These are phyloP conservation scores for Amphipoea oculea DNA, from an alignment of 2,888 invertebrate genomes.

Conservation along the genomic window DNA sequence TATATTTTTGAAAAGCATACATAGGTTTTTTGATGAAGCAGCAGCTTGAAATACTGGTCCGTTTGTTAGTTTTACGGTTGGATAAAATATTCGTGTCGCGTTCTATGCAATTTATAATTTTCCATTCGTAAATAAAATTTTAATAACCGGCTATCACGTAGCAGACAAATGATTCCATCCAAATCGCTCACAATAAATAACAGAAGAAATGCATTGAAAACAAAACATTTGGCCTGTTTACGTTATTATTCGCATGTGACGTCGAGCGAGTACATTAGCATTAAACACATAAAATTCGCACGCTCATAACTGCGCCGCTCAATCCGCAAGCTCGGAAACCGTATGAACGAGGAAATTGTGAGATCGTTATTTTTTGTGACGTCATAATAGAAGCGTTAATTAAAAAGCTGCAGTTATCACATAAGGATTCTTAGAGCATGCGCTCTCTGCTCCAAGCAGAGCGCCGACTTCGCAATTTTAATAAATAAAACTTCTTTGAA, in stretches of 20 bases:
- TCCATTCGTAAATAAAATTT: not conserved
- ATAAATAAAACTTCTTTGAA: slow-evolving; percentile 29
- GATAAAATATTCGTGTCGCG: not conserved
- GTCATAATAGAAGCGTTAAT: slow-evolving; percentile 81
- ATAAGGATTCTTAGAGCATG: slow-evolving; percentile 73
- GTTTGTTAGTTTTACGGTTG: not conserved
- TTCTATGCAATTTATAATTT: not conserved
- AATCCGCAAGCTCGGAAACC: slow-evolving; percentile 71
- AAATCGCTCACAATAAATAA: slow-evolving; percentile 16
- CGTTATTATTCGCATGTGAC: slow-evolving; percentile 41
- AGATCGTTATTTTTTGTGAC: slow-evolving; percentile 76
- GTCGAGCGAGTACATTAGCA: slow-evolving; percentile 52
- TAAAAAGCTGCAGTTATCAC: slow-evolving; percentile 81
- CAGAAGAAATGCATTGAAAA: slow-evolving; percentile 28
- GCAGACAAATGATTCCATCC: not conserved
- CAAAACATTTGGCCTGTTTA: slow-evolving; percentile 40
- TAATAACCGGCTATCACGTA: not conserved
- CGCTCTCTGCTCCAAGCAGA: slow-evolving; percentile 5
- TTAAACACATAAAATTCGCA: slow-evolving; percentile 63
- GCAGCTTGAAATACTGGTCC: not conserved
- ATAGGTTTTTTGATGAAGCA: slow-evolving; percentile 2
- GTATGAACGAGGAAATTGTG: slow-evolving; percentile 74
- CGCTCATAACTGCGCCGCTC: slow-evolving; percentile 57
- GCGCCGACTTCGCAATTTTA: slow-evolving; percentile 25
- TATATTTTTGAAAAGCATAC: slow-evolving; percentile 20